Conservation (phyloP, 2,888 invertebrate genomes). For the Meiosimyza platycephala region DNA sequence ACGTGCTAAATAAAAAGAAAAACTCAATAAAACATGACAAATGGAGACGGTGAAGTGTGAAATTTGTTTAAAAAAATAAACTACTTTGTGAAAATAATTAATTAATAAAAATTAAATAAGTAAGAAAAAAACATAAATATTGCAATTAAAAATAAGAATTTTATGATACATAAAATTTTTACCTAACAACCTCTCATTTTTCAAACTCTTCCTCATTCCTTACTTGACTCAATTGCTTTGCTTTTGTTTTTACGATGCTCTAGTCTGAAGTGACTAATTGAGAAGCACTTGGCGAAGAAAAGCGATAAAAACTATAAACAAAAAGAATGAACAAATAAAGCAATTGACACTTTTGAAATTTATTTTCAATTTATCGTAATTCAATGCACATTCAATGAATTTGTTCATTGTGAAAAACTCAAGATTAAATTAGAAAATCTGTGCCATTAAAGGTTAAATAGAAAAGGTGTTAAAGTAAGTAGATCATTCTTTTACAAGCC, state of each 20-base stretch:
- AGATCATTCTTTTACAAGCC: too few species aligned
- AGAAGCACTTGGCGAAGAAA: constrained; percentile 13
- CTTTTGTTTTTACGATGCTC: too few species aligned
- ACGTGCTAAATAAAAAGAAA: too few species aligned
- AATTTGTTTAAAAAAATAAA: too few species aligned
- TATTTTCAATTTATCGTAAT: constrained; percentile 25
- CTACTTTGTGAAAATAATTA: background rate
- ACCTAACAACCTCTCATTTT: too few species aligned
- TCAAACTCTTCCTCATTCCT: too few species aligned
- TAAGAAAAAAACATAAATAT: background rate
- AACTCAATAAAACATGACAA: background rate
- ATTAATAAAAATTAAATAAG: background rate
- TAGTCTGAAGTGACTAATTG: constrained; percentile 21
- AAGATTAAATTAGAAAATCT: too few species aligned
- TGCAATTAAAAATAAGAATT: too few species aligned
- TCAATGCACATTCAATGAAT: constrained; percentile 30
- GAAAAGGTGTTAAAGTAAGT: too few species aligned
- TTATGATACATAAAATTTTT: too few species aligned
- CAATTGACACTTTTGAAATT: constrained; percentile 22
- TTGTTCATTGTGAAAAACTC: background rate
- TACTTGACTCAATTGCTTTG: too few species aligned
- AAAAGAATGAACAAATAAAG: constrained; percentile 7
- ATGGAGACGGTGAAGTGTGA: background rate
- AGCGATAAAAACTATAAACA: constrained; percentile 1
- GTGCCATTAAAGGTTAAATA: too few species aligned